Conservation (phyloP, 2,113 vertebrate genomes). For the Rutilus rutilus region DNA sequence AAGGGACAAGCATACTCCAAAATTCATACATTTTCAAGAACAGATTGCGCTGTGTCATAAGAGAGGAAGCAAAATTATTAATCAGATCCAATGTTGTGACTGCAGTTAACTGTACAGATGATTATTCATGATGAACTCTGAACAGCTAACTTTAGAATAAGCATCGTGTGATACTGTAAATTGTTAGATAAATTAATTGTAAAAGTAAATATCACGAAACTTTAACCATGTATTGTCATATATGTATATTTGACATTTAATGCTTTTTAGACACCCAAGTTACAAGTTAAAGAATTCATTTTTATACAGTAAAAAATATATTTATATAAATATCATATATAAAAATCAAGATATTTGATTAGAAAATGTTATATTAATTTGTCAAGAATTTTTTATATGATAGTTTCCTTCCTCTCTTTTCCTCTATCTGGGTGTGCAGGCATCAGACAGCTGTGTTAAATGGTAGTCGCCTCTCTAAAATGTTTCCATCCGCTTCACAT, state of each 20-base stretch:
- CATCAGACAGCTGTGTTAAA: background rate
- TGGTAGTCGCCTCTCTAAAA: background rate
- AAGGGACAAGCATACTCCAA: background rate
- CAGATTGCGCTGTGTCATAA: background rate
- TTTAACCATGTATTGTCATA: background rate
- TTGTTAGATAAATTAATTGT: background rate
- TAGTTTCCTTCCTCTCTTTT: background rate
- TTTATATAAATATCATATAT: background rate
- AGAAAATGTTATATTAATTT: background rate
- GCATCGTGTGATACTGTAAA: background rate
- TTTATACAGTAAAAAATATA: background rate
- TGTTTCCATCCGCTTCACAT: constrained; percentile 30
- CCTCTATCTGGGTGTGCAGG: background rate
- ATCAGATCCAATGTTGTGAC: constrained; percentile 10
- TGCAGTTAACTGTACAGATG: background rate
- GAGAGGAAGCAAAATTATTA: background rate
- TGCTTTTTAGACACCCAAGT: background rate
- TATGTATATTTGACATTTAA: background rate
- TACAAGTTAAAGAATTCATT: background rate
- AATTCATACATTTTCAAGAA: constrained; percentile 16
- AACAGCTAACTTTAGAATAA: background rate
- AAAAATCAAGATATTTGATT: background rate
- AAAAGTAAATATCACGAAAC: background rate
- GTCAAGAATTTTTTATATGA: background rate
- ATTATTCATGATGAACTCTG: constrained; percentile 4